phyloP scores from a whole-genome alignment of 2,888 invertebrate genomes.

The Leptinotarsa haldemani region DNA sequence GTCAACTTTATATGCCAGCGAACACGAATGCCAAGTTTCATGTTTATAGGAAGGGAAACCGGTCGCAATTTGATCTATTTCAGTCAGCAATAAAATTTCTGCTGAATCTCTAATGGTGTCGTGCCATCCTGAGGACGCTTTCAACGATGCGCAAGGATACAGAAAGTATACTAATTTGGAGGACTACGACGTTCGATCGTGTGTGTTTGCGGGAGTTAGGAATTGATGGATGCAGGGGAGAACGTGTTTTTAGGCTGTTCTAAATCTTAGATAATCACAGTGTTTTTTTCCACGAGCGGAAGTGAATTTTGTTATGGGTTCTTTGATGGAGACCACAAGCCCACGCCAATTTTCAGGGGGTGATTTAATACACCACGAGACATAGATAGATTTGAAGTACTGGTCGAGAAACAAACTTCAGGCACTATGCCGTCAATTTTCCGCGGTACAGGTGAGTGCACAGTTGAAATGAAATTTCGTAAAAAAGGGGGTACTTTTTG shows the following conservation, averaged over 20 bases:
- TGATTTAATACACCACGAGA: too few species aligned
- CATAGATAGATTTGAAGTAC: too few species aligned
- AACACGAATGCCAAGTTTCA: constrained; percentile 31
- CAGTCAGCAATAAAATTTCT: constrained; percentile 51
- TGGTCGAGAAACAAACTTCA: too few species aligned
- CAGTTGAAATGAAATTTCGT: too few species aligned
- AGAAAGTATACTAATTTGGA: constrained; percentile 8
- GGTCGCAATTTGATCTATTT: constrained; percentile 47
- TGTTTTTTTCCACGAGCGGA: too few species aligned
- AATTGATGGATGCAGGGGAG: neutral
- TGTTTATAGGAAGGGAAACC: constrained; percentile 40
- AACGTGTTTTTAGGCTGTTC: neutral
- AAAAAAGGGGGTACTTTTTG: too few species aligned
- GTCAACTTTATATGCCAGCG: constrained; percentile 37
- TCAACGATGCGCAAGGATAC: constrained; percentile 12
- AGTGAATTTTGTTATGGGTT: too few species aligned
- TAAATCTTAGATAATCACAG: neutral
- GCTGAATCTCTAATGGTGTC: constrained; percentile 54
- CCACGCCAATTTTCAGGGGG: too few species aligned
- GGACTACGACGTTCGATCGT: neutral
- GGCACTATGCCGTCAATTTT: too few species aligned
- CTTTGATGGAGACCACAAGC: too few species aligned
- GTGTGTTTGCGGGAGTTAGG: neutral
- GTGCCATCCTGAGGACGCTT: constrained; percentile 32
- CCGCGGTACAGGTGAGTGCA: too few species aligned